Percentiles rank a stretch among this genome's conserved stretches.
phyloP scores from a whole-genome alignment of 2,113 vertebrate genomes.

The Thinocorus orbignyianus region DNA sequence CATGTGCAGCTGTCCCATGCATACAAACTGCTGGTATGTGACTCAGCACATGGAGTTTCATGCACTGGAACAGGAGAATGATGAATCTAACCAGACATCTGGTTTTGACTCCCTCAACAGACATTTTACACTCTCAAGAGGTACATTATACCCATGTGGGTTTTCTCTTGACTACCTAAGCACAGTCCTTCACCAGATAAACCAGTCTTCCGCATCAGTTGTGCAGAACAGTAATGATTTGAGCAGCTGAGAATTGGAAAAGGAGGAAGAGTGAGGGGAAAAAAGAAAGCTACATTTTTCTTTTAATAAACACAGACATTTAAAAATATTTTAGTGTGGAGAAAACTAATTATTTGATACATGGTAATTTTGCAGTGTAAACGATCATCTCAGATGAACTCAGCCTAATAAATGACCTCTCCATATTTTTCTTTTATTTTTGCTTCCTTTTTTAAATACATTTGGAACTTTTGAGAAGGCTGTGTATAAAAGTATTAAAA shows the following conservation, averaged over 20 bases:
- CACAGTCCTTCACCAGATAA: not conserved
- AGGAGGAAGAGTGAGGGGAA: not conserved
- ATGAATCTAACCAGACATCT: not conserved
- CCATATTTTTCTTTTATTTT: not conserved
- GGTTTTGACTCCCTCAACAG: not conserved
- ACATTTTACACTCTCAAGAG: not conserved
- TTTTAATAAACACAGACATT: not conserved
- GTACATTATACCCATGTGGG: not conserved
- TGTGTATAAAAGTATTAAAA: not conserved
- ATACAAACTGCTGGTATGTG: rapidly evolving
- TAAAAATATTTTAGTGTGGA: not conserved
- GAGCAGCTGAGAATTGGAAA: not conserved
- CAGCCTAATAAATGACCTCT: not conserved
- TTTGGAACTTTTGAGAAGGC: not conserved
- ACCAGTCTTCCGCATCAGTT: not conserved
- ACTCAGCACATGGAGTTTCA: not conserved
- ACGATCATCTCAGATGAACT: not conserved
- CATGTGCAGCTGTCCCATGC: not conserved
- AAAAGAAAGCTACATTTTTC: not conserved
- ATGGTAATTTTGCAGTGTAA: not conserved
- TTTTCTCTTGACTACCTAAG: not conserved
- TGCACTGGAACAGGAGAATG: not conserved
- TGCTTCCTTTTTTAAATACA: not conserved
- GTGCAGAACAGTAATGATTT: not conserved
- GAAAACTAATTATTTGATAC: not conserved